Base-by-base conservation (phyloP, 2,888 invertebrate species). In the Sarcophaga subvicina region DNA sequence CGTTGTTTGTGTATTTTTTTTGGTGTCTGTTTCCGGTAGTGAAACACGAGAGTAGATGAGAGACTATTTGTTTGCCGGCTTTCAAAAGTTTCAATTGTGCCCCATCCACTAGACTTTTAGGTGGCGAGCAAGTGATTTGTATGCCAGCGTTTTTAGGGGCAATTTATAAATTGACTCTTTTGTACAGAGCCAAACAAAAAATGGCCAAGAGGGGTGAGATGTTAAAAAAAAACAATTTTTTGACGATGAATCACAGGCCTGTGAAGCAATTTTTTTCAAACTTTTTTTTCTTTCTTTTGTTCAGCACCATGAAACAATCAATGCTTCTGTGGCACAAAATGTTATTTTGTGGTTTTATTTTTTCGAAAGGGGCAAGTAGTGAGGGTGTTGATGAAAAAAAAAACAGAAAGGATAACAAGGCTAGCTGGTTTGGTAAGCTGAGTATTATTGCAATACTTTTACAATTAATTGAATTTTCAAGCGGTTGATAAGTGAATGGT, bases 381-480 rank as follows among this genome's bases (percentile, higher is more conserved):
- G 60, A 62, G 60, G 66, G 1, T 20, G 11, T 27, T 66, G 8
- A 27, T 62, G 14, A 27, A 11, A n/a, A 6, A 8, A 8, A 45
- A 49, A 79, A 25, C 14, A 20, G 63, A 75, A 64, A 67, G 37
- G 14, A n/a, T 60, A 45, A 12, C 22, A 81, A 70, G 59, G 63
- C 37, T 37, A 37, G 37, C 10, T 37, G 37, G 37, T 37, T 25
- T 59, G n/a, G 37, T 49, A 69, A 47, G 22, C 22, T 73, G 20
- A 11, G 14, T 60, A 4, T 70, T 70, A 79, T 70, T 79, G 73
- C 73, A 83, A 83, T 79, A 79, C 69, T 83, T 83, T 83, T 64
- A 80, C 75, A 70, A 60, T 64, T 75, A 84, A 84, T 75, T 80
- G 79, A 70, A 84, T 80, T 80, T 84, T 59, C 20, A 66, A 64